Percentiles rank a stretch among this genome's conserved stretches.
phyloP scores from a whole-genome alignment of 2,888 invertebrate species.

The Epistrophella euchroma region DNA sequence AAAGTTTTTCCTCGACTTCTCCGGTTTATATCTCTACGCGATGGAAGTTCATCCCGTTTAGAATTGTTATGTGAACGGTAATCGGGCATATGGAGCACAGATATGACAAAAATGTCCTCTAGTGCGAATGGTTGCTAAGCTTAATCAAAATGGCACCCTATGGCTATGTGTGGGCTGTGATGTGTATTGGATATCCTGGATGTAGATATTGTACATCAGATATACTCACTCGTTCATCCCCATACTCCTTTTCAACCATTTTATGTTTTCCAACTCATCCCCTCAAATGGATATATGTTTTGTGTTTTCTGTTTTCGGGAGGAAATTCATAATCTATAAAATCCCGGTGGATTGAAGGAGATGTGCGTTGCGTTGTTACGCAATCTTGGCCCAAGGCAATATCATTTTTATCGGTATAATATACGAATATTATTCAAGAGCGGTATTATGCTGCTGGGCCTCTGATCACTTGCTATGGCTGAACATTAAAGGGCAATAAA shows the following conservation, averaged over 20 bases:
- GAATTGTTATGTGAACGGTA: slow-evolving; percentile 82
- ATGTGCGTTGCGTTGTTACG: slow-evolving; percentile 65
- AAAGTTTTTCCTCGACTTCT: slow-evolving; percentile 73
- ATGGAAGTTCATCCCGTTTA: slow-evolving; percentile 77
- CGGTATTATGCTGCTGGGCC: slow-evolving; percentile 43
- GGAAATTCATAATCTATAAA: slow-evolving; percentile 75
- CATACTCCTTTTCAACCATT: background rate
- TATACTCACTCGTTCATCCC: background rate
- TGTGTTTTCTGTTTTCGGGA: slow-evolving; percentile 47
- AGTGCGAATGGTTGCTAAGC: slow-evolving; percentile 75
- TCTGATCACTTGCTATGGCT: slow-evolving; percentile 26
- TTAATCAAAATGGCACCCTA: slow-evolving; percentile 76
- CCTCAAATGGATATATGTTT: background rate
- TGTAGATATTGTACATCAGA: slow-evolving; percentile 44
- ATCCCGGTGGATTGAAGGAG: slow-evolving; percentile 71
- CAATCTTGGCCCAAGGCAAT: slow-evolving; percentile 70
- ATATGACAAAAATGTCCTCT: slow-evolving; percentile 82
- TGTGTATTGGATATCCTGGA: slow-evolving; percentile 75
- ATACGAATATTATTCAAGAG: slow-evolving; percentile 54
- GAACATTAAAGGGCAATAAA: slow-evolving; percentile 46
- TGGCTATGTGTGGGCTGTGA: slow-evolving; percentile 73
- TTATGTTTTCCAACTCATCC: background rate
- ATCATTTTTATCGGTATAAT: slow-evolving; percentile 65
- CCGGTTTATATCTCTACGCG: slow-evolving; percentile 57
- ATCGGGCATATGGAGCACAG: slow-evolving; percentile 84